Evolutionary conservation across 2,888 invertebrate genomes (phyloP).

Genomic region (Chalcosyrphus nemorum): DNA sequence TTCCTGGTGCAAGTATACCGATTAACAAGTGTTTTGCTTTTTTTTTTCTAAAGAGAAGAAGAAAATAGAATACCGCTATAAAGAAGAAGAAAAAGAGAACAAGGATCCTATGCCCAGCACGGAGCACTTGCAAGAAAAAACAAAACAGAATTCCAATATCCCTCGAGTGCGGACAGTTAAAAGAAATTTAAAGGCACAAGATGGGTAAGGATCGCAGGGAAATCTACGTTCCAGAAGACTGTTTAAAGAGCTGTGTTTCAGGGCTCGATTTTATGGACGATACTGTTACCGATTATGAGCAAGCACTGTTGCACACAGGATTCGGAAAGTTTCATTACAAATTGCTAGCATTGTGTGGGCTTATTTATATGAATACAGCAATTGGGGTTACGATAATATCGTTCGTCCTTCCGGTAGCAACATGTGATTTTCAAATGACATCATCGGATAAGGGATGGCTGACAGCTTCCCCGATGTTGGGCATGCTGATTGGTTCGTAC

Average conservation of each 20-base stretch:
- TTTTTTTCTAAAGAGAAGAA: constrained; percentile 30
- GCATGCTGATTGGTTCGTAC: constrained; percentile 92
- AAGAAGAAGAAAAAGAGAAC: too few species aligned
- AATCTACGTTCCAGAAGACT: constrained; percentile 37
- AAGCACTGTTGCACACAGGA: constrained; percentile 83
- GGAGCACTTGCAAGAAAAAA: constrained; percentile 45
- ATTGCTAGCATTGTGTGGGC: constrained; percentile 88
- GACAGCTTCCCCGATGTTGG: constrained; percentile 90
- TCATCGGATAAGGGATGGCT: constrained; percentile 90
- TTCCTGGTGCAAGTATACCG: background rate
- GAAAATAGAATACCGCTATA: constrained; percentile 33
- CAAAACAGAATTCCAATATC: constrained; percentile 31
- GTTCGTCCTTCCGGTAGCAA: constrained; percentile 91
- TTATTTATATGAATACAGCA: constrained; percentile 92
- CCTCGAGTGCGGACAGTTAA: constrained; percentile 56
- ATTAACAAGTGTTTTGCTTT: background rate
- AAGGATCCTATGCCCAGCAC: constrained; percentile 47
- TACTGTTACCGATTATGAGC: constrained; percentile 79
- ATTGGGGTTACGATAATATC: constrained; percentile 91
- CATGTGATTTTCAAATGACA: constrained; percentile 91
- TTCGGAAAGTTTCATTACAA: constrained; percentile 92
- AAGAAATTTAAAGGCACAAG: constrained; percentile 72
- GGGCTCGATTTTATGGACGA: constrained; percentile 80
- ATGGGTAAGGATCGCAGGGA: constrained; percentile 74
- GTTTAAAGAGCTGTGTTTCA: constrained; percentile 67